Evolutionary conservation across 2,888 invertebrate species (phyloP).

Genomic region (Drosophila atripex): DNA sequence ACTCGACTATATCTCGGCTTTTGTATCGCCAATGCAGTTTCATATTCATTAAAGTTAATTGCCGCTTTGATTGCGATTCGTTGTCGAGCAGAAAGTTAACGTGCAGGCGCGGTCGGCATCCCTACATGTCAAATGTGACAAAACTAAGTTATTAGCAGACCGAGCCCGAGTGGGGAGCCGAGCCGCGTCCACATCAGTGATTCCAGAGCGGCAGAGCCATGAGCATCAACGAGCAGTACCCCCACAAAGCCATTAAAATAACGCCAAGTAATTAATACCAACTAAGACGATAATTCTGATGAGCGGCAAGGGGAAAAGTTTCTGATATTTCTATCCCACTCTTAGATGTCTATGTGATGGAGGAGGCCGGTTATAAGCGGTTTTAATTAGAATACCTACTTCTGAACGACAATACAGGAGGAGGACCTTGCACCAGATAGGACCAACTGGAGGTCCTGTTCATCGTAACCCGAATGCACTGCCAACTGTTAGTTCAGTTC

Average conservation of each 20-base stretch:
- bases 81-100: slow-evolving; percentile 26
- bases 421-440: slow-evolving; percentile 54
- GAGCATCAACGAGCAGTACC: slow-evolving; percentile 44
- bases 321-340: slow-evolving; percentile 50
- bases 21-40: slow-evolving; percentile 54
- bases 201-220: slow-evolving; percentile 47
- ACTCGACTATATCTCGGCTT: slow-evolving; percentile 29
- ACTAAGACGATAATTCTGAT: slow-evolving; percentile 42
- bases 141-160: slow-evolving; percentile 1
- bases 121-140: slow-evolving; percentile 37
- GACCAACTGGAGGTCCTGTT: slow-evolving; percentile 21
- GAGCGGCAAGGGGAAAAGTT: slow-evolving; percentile 43
- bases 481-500: slow-evolving; percentile 13
- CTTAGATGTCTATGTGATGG: slow-evolving; percentile 26
- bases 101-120: slow-evolving; percentile 25
- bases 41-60: slow-evolving; percentile 65
- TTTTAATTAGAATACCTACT: neutral
- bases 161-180: neutral
- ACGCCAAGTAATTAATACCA: slow-evolving; percentile 79
- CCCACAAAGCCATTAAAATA: slow-evolving; percentile 72
- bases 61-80: slow-evolving; percentile 41
- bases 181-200: slow-evolving; percentile 36
- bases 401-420: slow-evolving; percentile 1
- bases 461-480: slow-evolving; percentile 29
- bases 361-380: neutral